Base-by-base conservation (phyloP, 2,888 invertebrate genomes). In the Nudaria mundana region DNA sequence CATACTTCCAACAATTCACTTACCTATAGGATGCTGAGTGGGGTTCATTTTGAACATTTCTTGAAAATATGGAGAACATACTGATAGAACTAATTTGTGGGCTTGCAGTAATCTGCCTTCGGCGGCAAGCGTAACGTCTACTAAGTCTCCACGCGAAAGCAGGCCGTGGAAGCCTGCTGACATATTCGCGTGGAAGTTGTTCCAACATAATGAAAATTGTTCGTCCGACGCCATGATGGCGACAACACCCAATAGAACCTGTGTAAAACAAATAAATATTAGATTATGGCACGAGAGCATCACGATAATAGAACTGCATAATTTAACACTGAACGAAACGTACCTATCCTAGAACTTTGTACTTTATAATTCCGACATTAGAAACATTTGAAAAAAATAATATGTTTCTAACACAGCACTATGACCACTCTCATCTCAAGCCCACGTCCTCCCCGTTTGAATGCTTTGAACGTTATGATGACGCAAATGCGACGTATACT, bases 121-220 rank as follows among this genome's bases (percentile, higher is more conserved):
- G 66, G 93, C 93, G 66, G 93, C 93, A 67, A 93, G 78, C 22
- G 93, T 93, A 43, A 93, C 93, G 62, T 93, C 93, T 58, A 93
- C 93, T 64, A 93, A 78, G 76, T 92, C 92, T 52, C 92, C 93
- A 75, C 92, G 91, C 71, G 92, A 91, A 78, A 93, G 81, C 73
- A 93, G 91, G 77, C 92, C 92, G 66, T 93, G 93, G 75, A 93
- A 93, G 65, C 93, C 93, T 77, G 92, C 91, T 50, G 93, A 92
- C 87, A 93, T 90, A 69, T 93, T 93, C 54, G 92, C 91, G 84
- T 92, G 93, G 88, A 93, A 93, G 87, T 93, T 93, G 87, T 93
- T 93, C 93, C 93, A 93, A 87, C 93, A 92, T 84, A 93, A 82
- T 78, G 93, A 93, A 86, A 92, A 92, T 76, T 92, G 92, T 87